A percentile compares a stretch with the other conserved stretches of the same genome.
Evolutionary conservation across 2,888 invertebrate genomes (phyloP).

Genomic region (Iselma pallidipennis): DNA sequence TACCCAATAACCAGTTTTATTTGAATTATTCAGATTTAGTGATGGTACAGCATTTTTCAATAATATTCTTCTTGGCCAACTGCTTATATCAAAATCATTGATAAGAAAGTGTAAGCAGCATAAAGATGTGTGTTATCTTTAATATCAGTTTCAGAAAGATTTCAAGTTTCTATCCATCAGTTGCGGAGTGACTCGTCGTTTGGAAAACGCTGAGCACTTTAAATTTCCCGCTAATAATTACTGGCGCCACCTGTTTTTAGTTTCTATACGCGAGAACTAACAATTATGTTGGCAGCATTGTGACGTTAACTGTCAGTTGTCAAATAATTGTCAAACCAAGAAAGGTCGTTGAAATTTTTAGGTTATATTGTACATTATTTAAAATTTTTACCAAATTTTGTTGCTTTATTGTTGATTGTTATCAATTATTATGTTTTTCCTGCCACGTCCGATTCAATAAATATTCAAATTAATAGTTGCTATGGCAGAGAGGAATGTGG

Average conservation of each 20-base stretch:
- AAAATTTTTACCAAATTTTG: neutral
- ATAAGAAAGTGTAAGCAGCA: too few species aligned
- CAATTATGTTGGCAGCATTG: too few species aligned
- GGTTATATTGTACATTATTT: neutral
- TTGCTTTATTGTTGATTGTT: neutral
- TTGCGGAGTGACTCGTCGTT: neutral
- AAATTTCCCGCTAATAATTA: too few species aligned
- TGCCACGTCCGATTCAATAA: neutral
- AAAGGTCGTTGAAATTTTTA: neutral
- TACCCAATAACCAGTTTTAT: too few species aligned
- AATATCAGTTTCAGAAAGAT: neutral
- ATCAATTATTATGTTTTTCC: neutral
- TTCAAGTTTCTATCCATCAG: neutral
- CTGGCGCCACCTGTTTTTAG: too few species aligned
- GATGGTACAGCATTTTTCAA: neutral
- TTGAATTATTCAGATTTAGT: too few species aligned
- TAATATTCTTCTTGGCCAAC: neutral
- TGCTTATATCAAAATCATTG: too few species aligned
- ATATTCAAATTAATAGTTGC: neutral
- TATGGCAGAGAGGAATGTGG: slow-evolving; percentile 50
- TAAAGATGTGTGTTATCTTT: neutral
- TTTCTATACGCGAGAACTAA: too few species aligned
- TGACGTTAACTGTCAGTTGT: neutral
- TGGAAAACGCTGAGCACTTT: too few species aligned
- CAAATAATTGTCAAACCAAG: too few species aligned